A percentile compares a stretch with the other conserved stretches of the same genome.
These are phyloP conservation scores for Cylloceria caligata DNA, from an alignment of 2,888 invertebrate genomes.

Conservation along the genomic window DNA sequence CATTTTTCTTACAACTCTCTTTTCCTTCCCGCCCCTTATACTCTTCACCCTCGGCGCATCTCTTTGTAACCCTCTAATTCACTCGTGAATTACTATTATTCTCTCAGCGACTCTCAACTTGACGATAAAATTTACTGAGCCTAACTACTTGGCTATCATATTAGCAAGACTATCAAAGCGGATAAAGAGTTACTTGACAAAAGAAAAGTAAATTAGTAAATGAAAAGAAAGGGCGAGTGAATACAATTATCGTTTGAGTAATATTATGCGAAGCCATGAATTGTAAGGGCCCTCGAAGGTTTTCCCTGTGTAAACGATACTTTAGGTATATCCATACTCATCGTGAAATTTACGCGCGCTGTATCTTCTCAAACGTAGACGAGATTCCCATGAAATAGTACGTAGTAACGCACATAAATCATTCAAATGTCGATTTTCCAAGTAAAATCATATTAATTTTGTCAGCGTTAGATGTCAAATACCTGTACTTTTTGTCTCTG, in stretches of 20 bases:
- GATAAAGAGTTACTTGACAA: background rate
- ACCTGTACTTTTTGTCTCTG: too few species aligned
- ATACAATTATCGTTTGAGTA: background rate
- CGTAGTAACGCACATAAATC: background rate
- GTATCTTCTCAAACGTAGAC: background rate
- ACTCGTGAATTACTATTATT: conserved; percentile 10
- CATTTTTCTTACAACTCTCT: background rate
- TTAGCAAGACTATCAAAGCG: background rate
- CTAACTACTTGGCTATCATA: background rate
- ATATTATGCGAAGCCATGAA: background rate
- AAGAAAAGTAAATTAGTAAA: too few species aligned
- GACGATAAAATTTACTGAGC: background rate
- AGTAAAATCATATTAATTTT: background rate
- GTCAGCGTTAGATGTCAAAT: background rate
- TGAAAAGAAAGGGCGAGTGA: background rate
- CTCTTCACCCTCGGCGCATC: conserved; percentile 1
- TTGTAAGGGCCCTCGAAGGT: background rate
- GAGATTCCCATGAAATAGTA: background rate
- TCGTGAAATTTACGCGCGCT: conserved; percentile 14
- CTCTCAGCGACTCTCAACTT: background rate
- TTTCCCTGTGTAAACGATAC: background rate
- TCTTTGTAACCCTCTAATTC: conserved; percentile 2
- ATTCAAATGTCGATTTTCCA: background rate
- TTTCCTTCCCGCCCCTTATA: conserved; percentile 48
- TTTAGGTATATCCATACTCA: background rate